Evolutionary conservation across 2,797 vertebrate genomes (phyloP), one percentile per base, ranked within the genome.

Genomic region (Cirrhinus molitorella): DNA sequence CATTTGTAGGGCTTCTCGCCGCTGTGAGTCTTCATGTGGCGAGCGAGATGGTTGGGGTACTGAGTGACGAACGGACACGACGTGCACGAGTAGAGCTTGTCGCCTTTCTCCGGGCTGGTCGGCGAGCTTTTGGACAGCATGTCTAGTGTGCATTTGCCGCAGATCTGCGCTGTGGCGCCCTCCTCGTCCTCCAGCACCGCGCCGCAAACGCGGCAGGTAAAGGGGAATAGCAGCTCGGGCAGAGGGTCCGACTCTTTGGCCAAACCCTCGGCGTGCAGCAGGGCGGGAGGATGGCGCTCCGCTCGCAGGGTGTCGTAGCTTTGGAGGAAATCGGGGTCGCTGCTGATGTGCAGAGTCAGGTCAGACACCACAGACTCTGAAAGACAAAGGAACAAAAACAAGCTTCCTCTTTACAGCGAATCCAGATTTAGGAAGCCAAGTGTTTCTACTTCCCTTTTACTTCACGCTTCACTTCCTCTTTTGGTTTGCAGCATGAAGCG

Each of bases 1-100:
- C 98, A 99, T 89, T 91, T 90, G 43, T 98, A 98, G 0, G 97
- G 97, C 85, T 99, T 99, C 91, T 98, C 96, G 4, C 96, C 96
- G 0, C 96, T 97, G 94, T 99, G 97, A 0, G 95, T 97, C 95
- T 96, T 98, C 94, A 97, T 96, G 93, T 98, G 97, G 71, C 97
- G 96, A 0, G 96, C 96, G 90, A 99, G 91, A 91, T 99, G 97
- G 93, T 99, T 98, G 89, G 97, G 97, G 90, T 98, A 98, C 88
- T 95, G 96, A 65, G 97, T 97, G 89, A 96, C 93, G 37, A 98
- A 98, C 66, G 97, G 92, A 89, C 97, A 99, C 86, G 95, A 92
- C 19, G 95, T 95, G 91, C 97, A 98, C 77, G 94, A 93, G 66
- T 96, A 98, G 71, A 96, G 95, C 89, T 97, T 97, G 89, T 94